Base-by-base conservation (phyloP, 2,113 vertebrate species). In the Bujurquina vittata region DNA sequence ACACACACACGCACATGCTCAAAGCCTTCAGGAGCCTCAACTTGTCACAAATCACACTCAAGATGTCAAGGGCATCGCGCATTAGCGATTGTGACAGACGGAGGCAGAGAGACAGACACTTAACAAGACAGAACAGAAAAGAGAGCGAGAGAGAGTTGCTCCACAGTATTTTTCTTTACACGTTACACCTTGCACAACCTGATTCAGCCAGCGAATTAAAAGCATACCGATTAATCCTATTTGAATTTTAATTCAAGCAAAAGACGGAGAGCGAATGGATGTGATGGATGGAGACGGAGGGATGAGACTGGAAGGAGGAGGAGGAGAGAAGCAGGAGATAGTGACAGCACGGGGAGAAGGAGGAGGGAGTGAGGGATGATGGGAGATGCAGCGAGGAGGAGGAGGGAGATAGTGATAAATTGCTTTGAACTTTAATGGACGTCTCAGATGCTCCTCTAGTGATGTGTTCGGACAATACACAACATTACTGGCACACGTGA, bases 401-500 rank as follows among this genome's bases (percentile, higher is more conserved):
- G 84, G 79, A 84, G 82, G 89, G 62, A 26, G 90, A 86, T 62
- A 63, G 90, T 94, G 93, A 94, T 94, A 87, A 94, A 94, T 94
- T 91, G 92, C 93, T 95, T 92, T 94, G 92, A 94, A 94, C 93
- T 95, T 94, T 94, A 95, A 95, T 94, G 94, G 94, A 94, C 88
- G 89, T 81, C 91, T 94, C 94, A 92, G 87, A 92, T 85, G 91
- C 84, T 92, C 86, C 87, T 92, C 89, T 85, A 22, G 93, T 92
- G 93, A 95, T 94, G 90, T 89, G 91, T 92, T 93, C 88, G 87
- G 94, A 95, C 94, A 95, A 94, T 92, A 93, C 90, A 89, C 91
- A 93, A 93, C 91, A 93, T 93, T 93, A 93, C 90, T 84, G 92
- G 91, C 91, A 87, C 91, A 93, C 89, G 86, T 87, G 90, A 93